Evolutionary conservation across 2,113 vertebrate species (phyloP).

Genomic region (Corvus cornix): DNA sequence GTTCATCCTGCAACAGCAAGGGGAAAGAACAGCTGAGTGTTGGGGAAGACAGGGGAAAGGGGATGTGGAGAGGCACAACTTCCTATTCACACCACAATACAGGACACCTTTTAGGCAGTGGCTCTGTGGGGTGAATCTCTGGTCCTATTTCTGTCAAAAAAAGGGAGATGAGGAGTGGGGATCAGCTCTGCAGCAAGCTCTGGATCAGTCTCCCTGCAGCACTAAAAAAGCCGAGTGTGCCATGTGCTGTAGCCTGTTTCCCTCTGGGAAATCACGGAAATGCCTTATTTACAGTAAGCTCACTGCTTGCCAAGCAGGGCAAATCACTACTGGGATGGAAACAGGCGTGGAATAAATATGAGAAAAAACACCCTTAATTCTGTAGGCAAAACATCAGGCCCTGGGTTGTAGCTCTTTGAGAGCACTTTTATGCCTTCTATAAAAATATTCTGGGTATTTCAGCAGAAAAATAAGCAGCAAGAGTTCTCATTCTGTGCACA

Average conservation of each 20-base stretch:
- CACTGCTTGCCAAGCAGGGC: neutral
- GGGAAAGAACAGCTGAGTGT: accelerated
- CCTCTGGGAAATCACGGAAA: neutral
- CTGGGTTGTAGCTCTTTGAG: neutral
- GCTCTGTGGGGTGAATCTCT: neutral
- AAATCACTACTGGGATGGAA: neutral
- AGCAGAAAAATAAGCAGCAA: neutral
- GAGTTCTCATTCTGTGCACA: neutral
- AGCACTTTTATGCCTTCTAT: neutral
- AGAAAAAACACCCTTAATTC: neutral
- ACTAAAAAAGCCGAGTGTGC: neutral
- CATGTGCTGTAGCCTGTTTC: neutral
- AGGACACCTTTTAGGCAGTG: neutral
- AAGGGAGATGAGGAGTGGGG: neutral
- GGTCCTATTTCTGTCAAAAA: neutral
- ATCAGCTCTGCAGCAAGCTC: neutral
- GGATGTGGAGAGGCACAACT: neutral
- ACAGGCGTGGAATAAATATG: neutral
- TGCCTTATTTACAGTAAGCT: neutral
- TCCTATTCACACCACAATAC: accelerated
- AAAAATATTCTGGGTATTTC: neutral
- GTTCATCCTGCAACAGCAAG: constrained; percentile 87
- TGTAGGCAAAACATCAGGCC: neutral
- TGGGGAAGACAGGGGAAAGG: accelerated
- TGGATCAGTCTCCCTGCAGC: neutral